Percentiles rank a stretch among this genome's conserved stretches.
These are phyloP conservation scores for Eristalinus sepulchralis DNA, from an alignment of 2,888 invertebrate species.

Conservation along the genomic window DNA sequence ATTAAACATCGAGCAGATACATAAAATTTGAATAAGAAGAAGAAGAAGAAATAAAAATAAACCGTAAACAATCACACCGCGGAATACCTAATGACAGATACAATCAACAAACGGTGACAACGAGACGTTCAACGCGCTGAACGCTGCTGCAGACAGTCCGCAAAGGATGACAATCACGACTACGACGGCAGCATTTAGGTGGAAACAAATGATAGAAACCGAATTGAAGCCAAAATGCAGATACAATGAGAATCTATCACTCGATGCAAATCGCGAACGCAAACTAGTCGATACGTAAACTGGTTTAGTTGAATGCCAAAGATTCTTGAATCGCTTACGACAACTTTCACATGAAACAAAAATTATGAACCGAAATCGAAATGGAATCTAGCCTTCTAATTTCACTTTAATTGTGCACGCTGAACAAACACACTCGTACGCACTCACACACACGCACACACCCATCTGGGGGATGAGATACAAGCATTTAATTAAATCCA, in stretches of 20 bases:
- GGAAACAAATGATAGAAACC: not conserved
- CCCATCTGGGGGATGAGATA: not conserved
- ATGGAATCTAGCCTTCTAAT: constrained; percentile 66
- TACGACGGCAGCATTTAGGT: constrained; percentile 13
- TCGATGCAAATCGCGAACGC: not conserved
- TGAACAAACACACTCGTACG: not conserved
- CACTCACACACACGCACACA: not conserved
- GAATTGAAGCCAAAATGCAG: not conserved
- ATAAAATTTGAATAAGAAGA: not conserved
- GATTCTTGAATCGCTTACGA: not conserved
- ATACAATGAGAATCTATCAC: constrained; percentile 2
- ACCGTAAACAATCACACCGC: constrained; percentile 62
- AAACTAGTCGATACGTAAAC: constrained; percentile 5
- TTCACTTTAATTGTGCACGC: constrained; percentile 53
- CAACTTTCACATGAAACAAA: constrained; percentile 58
- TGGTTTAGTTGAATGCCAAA: constrained; percentile 10
- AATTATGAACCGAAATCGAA: constrained; percentile 31
- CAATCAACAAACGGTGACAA: constrained; percentile 2
- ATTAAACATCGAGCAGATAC: constrained; percentile 12
- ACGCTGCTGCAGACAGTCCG: too few relatives aligned
- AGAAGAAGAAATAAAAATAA: constrained; percentile 35
- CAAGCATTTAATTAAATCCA: constrained; percentile 44
- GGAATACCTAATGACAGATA: constrained; percentile 54
- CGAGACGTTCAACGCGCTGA: not conserved
- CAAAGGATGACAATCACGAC: not conserved